These are phyloP conservation scores for Andricus quercusramuli DNA, from an alignment of 2,888 invertebrate species.

Conservation along the genomic window DNA sequence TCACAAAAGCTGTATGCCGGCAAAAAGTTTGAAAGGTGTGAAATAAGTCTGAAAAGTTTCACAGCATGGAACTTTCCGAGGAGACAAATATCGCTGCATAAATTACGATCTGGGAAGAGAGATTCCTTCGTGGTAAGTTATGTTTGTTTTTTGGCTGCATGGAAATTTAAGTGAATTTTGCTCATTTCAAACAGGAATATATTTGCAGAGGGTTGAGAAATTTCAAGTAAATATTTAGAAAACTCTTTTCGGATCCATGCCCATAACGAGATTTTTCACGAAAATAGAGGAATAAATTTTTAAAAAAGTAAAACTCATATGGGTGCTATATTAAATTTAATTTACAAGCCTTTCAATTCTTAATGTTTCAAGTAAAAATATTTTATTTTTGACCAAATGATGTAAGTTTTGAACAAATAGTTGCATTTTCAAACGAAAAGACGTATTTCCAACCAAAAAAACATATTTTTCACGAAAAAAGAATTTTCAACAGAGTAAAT, in stretches of 20 bases:
- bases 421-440: too few species aligned
- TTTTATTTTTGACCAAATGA: too few species aligned
- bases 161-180: not conserved
- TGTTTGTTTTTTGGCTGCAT: not conserved
- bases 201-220: not conserved
- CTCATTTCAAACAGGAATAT: not conserved
- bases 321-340: too few species aligned
- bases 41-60: not conserved
- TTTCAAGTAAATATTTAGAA: not conserved
- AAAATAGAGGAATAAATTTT: too few species aligned
- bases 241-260: not conserved
- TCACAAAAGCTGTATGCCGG: not conserved
- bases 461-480: too few species aligned
- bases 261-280: too few species aligned
- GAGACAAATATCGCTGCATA: constrained; percentile 1
- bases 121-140: not conserved
- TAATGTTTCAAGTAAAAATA: too few species aligned
- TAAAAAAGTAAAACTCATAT: too few species aligned
- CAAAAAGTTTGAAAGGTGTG: not conserved
- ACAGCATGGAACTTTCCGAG: not conserved
- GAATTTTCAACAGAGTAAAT: too few species aligned
- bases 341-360: too few species aligned
- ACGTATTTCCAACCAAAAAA: too few species aligned
- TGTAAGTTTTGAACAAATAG: too few species aligned
- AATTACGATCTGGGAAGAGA: not conserved